Percentiles rank a stretch among this genome's conserved stretches.
Evolutionary conservation across 2,113 vertebrate genomes (phyloP).

Genomic region (Trichechus manatus): DNA sequence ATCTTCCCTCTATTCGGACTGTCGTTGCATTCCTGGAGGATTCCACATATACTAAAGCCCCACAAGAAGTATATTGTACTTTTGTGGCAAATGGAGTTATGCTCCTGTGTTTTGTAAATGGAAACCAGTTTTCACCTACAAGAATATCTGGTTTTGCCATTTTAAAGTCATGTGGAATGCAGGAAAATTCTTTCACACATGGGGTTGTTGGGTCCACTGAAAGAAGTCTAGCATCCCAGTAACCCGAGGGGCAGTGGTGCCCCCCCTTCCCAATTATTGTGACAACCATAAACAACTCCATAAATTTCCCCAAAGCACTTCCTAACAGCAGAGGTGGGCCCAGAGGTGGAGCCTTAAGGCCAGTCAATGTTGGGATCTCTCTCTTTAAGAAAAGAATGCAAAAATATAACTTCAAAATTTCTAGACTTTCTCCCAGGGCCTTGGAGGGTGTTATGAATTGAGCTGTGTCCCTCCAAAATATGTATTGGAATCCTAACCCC

Average conservation of each 20-base stretch:
- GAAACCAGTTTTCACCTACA: neutral
- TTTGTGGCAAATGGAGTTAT: neutral
- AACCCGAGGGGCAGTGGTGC: neutral
- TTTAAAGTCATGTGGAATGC: neutral
- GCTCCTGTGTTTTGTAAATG: neutral
- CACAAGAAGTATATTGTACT: neutral
- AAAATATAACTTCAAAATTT: neutral
- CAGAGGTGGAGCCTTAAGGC: neutral
- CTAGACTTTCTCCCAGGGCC: neutral
- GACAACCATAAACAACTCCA: neutral
- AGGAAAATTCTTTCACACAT: neutral
- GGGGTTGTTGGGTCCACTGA: accelerated
- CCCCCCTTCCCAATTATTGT: neutral
- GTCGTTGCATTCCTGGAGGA: neutral
- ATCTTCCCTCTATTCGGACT: neutral
- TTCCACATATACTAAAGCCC: neutral
- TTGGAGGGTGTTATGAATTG: neutral
- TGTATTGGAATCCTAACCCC: too few relatives aligned
- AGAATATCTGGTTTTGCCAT: neutral
- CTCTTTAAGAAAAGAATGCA: neutral
- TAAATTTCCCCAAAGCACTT: neutral
- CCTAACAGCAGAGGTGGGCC: neutral
- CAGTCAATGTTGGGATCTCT: neutral
- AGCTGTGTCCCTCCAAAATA: too few relatives aligned
- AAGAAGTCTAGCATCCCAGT: neutral